Base-by-base conservation (phyloP, 2,797 vertebrate genomes). In the Falco naumanni region DNA sequence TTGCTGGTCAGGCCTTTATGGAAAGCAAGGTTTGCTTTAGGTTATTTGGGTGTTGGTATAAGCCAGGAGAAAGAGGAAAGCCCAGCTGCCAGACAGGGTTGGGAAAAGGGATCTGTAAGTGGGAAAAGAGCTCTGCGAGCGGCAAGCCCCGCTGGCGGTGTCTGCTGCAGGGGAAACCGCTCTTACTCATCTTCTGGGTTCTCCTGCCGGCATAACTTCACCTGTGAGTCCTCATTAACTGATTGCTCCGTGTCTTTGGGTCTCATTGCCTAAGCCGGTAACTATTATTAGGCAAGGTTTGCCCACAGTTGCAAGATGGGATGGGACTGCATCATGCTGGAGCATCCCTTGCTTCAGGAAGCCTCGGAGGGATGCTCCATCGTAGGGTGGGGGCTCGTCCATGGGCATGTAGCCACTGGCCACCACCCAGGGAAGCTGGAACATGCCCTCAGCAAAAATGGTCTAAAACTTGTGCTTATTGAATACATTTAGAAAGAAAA, bases 361-460 rank as follows among this genome's bases (percentile, higher is more conserved):
- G 37, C 64, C 65, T 8, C 53, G 74, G 39, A 7, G 80, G 56
- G 13, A 5, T 7, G 50, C 14, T 50, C 8, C 28, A 1, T 2
- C 2, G 0, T 2, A 24, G 50, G 68, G n/a, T 19, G 59, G 31
- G 2, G 33, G 64, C 37, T 84, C 12, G 0, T 3, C 64, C 31
- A 10, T 1, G 4, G 4, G 51, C 11, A 0, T 1, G 11, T 1
- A 5, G 5, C 21, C 25, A 0, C 41, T 11, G 41, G 18, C n/a
- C 61, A 11, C 9, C 13, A 6, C 41, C 66, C 26, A 12, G 47
- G 33, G 34, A 13, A 71, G 47, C 31, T 63, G 45, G 5, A 7
- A 66, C 65, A 31, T 8, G 28, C 54, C 66, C 93, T 47, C 1
- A 0, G 61, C 57, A 53, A 64, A 57, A 43, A 17, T 3, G 12